Evolutionary conservation across 1,140 invertebrate genomes (phyloP).

Genomic region (Helicoverpa armigera): DNA sequence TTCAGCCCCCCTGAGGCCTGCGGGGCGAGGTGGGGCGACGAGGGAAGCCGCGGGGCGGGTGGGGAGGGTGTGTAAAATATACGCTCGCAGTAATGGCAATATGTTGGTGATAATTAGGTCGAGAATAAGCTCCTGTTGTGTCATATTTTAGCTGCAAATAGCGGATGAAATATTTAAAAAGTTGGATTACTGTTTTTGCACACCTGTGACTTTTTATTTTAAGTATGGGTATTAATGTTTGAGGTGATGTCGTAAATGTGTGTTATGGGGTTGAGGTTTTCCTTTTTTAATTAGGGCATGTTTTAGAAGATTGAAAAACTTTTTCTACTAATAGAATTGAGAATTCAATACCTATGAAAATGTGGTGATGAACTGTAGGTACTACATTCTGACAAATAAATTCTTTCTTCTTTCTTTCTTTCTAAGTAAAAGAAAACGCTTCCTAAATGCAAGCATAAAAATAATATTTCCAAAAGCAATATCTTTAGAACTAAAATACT

Average conservation of each 20-base stretch:
- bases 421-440: too few species aligned
- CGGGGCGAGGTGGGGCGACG: too few species aligned
- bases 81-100: conserved; percentile 36
- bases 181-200: conserved; percentile 25
- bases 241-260: conserved; percentile 7
- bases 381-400: too few species aligned
- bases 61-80: conserved; percentile 36
- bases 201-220: conserved; percentile 37
- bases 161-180: conserved; percentile 31
- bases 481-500: conserved; percentile 20
- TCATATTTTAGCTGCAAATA: conserved; percentile 30
- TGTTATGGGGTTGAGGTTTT: background rate
- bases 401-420: too few species aligned
- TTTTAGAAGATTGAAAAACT: background rate
- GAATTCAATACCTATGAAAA: too few species aligned
- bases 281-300: background rate
- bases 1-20: background rate
- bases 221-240: conserved; percentile 10
- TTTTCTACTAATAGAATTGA: too few species aligned
- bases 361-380: too few species aligned
- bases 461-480: background rate
- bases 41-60: background rate
- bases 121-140: conserved; percentile 37
- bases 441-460: background rate
- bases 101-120: conserved; percentile 43